Percentiles rank a stretch among this genome's conserved stretches.
Conservation (phyloP, 1,140 invertebrate species). For the Drosophila insularis region DNA sequence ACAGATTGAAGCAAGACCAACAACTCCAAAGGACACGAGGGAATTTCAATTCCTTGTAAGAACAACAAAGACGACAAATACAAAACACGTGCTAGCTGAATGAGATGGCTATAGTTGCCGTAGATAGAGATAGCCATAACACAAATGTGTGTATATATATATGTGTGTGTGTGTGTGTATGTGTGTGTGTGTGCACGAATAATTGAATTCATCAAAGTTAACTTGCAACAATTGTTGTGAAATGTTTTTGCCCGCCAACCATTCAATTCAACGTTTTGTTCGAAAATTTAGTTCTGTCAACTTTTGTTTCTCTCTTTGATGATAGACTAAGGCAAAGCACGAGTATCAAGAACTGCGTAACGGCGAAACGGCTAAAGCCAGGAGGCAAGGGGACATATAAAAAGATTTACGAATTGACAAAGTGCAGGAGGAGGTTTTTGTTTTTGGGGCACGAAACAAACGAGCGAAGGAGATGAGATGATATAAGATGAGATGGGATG, state of each 20-base stretch:
- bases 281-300: conserved; percentile 62
- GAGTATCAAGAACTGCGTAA: not conserved
- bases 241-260: conserved; percentile 34
- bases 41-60: conserved; percentile 70
- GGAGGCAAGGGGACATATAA: conserved; percentile 58
- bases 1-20: conserved; percentile 47
- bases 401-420: conserved; percentile 81
- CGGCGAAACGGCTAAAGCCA: conserved; percentile 12
- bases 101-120: conserved; percentile 12
- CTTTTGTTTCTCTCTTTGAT: conserved; percentile 65
- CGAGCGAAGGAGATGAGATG: conserved; percentile 39
- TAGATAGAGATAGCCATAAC: conserved; percentile 26
- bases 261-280: conserved; percentile 48
- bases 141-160: no score
- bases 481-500: conserved; percentile 32
- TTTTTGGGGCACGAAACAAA: conserved; percentile 27
- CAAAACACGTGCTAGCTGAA: conserved; percentile 59
- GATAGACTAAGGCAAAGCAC: conserved; percentile 33
- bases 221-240: conserved; percentile 75
- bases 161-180: conserved; percentile 9
- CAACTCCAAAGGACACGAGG: conserved; percentile 36
- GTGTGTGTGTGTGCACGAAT: conserved; percentile 46
- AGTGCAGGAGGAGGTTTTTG: conserved; percentile 64
- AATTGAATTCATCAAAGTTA: conserved; percentile 81
- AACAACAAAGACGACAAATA: conserved; percentile 59